These are phyloP conservation scores for Chrysochloris asiatica DNA, from an alignment of 2,113 vertebrate species.

Conservation along the genomic window DNA sequence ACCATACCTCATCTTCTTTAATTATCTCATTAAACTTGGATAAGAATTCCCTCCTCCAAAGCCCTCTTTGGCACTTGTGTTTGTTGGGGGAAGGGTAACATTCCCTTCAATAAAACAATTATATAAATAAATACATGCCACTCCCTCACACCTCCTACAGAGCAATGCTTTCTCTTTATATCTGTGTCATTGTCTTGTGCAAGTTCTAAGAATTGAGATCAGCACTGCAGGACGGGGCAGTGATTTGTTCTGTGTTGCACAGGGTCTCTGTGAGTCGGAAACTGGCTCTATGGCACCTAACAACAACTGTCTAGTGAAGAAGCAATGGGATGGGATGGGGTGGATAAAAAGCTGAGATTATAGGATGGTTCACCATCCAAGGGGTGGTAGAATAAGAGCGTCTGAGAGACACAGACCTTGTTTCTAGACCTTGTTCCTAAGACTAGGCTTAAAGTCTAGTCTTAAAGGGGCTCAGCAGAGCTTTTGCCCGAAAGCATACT, in stretches of 20 bases:
- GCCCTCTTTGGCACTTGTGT: background rate
- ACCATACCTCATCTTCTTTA: background rate
- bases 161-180: background rate
- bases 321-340: background rate
- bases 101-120: background rate
- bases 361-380: no score
- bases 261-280: no score
- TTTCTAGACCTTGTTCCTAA: no score
- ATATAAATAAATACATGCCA: background rate
- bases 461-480: background rate
- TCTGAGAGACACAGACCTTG: background rate
- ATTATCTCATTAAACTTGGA: constrained; percentile 44
- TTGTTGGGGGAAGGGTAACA: background rate
- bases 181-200: background rate
- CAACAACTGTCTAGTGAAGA: background rate
- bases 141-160: background rate
- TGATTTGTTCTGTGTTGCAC: no score
- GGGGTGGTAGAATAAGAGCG: background rate
- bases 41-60: constrained; percentile 29
- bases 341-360: background rate
- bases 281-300: no score
- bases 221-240: background rate
- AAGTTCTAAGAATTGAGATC: background rate
- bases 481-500: background rate
- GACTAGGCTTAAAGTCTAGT: no score